phyloP scores from a whole-genome alignment of 2,113 vertebrate species.

The Dasyornis broadbenti region DNA sequence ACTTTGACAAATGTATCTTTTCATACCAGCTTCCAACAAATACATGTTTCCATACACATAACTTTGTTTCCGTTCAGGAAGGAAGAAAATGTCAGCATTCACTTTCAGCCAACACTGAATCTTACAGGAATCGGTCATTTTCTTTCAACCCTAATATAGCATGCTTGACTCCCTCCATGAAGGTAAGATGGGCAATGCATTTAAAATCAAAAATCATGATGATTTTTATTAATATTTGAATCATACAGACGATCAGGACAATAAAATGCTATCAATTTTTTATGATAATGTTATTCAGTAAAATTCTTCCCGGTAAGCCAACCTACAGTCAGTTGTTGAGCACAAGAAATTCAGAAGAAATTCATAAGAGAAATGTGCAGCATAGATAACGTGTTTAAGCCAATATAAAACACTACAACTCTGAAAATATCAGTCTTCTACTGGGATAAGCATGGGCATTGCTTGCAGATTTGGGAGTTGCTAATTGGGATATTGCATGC shows the following conservation, averaged over 20 bases:
- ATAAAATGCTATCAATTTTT: background rate
- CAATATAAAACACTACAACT: background rate
- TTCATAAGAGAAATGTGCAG: background rate
- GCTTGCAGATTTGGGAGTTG: background rate
- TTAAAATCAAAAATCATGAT: background rate
- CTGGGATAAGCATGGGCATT: background rate
- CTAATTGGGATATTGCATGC: background rate
- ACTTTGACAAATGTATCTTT: background rate
- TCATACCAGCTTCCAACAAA: background rate
- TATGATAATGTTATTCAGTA: background rate
- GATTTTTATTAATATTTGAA: background rate
- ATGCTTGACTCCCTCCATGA: slow-evolving; percentile 83
- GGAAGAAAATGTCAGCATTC: slow-evolving; percentile 85
- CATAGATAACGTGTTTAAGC: background rate
- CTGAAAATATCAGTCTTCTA: background rate
- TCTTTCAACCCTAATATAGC: slow-evolving; percentile 82
- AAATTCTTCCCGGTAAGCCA: background rate
- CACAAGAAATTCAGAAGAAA: background rate
- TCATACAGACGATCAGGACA: background rate
- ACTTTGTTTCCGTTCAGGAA: slow-evolving; percentile 76
- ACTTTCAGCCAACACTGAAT: slow-evolving; percentile 71
- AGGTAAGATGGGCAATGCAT: slow-evolving; percentile 73
- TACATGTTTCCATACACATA: background rate
- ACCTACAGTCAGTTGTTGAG: background rate
- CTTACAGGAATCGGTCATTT: slow-evolving; percentile 78